Conservation (phyloP, 2,888 invertebrate species). For the Sphaerophoria rueppellii region DNA sequence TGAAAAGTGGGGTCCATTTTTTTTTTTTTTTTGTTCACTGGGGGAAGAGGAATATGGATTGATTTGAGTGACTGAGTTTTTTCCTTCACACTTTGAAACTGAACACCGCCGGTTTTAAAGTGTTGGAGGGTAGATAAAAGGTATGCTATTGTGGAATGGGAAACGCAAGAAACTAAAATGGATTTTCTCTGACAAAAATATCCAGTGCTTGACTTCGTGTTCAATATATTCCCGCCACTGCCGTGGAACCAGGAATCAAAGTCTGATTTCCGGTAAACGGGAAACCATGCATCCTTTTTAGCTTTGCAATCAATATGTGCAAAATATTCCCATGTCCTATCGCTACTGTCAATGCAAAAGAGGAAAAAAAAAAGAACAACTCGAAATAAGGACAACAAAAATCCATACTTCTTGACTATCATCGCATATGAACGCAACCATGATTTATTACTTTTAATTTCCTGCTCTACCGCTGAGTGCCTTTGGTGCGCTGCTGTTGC, state of each 20-base stretch:
- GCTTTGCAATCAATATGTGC: conserved; percentile 69
- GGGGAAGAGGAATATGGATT: conserved; percentile 53
- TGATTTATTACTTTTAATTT: conserved; percentile 82
- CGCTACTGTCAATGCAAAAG: neutral
- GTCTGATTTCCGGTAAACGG: conserved; percentile 66
- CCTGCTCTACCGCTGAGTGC: conserved; percentile 77
- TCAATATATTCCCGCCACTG: conserved; percentile 26
- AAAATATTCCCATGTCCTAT: conserved; percentile 33
- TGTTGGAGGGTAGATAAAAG: conserved; percentile 12
- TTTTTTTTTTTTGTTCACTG: conserved; percentile 25
- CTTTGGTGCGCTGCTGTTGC: conserved; percentile 50
- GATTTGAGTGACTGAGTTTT: conserved; percentile 70
- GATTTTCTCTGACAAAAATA: conserved; percentile 62
- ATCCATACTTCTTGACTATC: conserved; percentile 72
- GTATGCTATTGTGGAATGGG: neutral
- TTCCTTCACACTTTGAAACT: conserved; percentile 27
- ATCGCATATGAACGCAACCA: conserved; percentile 73
- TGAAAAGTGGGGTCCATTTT: conserved; percentile 43
- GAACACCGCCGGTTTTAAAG: neutral
- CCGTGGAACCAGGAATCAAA: conserved; percentile 61
- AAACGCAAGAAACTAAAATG: conserved; percentile 10
- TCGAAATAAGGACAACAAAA: conserved; percentile 56
- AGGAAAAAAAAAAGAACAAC: conserved; percentile 15
- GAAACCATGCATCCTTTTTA: conserved; percentile 64
- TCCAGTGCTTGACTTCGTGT: conserved; percentile 2